Conservation (phyloP, 2,888 invertebrate species). For the Carterocephalus palaemon region DNA sequence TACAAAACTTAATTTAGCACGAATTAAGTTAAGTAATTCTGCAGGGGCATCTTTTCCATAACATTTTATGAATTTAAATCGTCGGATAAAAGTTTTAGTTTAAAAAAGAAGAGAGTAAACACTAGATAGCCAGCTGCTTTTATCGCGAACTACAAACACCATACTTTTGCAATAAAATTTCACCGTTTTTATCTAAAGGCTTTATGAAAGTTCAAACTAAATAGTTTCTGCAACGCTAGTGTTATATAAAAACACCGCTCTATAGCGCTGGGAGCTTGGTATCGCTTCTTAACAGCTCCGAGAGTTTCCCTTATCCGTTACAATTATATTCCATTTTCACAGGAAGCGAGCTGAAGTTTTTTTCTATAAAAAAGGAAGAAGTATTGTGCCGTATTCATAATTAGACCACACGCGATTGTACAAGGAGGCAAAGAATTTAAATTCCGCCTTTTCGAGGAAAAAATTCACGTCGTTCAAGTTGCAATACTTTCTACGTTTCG, state of each 20-base stretch:
- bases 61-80: conserved; percentile 20
- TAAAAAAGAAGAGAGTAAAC: conserved; percentile 17
- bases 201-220: conserved; percentile 40
- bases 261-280: conserved; percentile 48
- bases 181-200: conserved; percentile 25
- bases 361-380: conserved; percentile 43
- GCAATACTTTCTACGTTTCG: conserved; percentile 67
- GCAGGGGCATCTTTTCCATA: conserved; percentile 20
- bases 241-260: conserved; percentile 52
- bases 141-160: conserved; percentile 24
- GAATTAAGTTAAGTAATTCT: conserved; percentile 17
- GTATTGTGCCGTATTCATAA: conserved; percentile 58
- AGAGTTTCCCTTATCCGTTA: conserved; percentile 54
- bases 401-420: conserved; percentile 76
- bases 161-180: conserved; percentile 26
- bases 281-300: conserved; percentile 52
- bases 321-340: conserved; percentile 52
- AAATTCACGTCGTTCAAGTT: conserved; percentile 62
- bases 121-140: conserved; percentile 21
- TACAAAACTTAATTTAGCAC: conserved; percentile 18
- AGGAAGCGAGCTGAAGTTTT: conserved; percentile 48
- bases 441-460: conserved; percentile 67
- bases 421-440: conserved; percentile 67
- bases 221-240: conserved; percentile 40
- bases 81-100: conserved; percentile 15